These are phyloP conservation scores for Ctenopoma kingsleyae DNA, from an alignment of 2,797 vertebrate species.

Conservation along the genomic window DNA sequence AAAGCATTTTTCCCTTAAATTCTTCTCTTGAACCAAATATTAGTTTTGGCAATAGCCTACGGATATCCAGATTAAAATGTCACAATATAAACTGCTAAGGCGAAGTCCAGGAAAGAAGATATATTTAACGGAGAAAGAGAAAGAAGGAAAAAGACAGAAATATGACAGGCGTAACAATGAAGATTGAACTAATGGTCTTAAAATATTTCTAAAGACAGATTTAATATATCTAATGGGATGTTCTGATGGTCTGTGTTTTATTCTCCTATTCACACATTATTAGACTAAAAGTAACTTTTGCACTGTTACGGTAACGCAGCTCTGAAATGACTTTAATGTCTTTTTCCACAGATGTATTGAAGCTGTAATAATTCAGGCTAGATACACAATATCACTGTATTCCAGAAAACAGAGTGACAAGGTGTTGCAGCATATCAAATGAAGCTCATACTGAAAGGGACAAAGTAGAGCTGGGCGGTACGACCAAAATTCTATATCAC, in stretches of 20 bases:
- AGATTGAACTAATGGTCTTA: neutral
- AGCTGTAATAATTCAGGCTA: neutral
- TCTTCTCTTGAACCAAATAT: slow-evolving; percentile 66
- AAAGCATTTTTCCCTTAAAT: slow-evolving; percentile 53
- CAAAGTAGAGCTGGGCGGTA: no score
- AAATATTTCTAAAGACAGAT: slow-evolving; percentile 14
- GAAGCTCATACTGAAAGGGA: neutral
- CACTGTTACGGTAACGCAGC: neutral
- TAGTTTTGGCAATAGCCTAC: slow-evolving; percentile 65
- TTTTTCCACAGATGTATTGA: neutral
- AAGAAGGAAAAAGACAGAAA: slow-evolving; percentile 25
- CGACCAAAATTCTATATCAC: no score
- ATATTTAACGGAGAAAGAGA: slow-evolving; percentile 34
- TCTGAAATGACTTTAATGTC: neutral
- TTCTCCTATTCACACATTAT: neutral
- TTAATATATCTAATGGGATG: neutral
- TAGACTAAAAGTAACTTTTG: slow-evolving; percentile 12
- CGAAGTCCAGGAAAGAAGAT: slow-evolving; percentile 56
- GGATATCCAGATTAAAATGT: slow-evolving; percentile 71
- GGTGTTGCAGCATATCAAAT: neutral
- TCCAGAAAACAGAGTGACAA: no score
- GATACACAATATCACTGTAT: no score
- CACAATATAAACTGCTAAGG: slow-evolving; percentile 55
- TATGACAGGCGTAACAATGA: slow-evolving; percentile 5
- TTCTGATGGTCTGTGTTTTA: neutral